Base-by-base conservation (phyloP, 2,888 invertebrate species). In the Cataglyphis livida region DNA sequence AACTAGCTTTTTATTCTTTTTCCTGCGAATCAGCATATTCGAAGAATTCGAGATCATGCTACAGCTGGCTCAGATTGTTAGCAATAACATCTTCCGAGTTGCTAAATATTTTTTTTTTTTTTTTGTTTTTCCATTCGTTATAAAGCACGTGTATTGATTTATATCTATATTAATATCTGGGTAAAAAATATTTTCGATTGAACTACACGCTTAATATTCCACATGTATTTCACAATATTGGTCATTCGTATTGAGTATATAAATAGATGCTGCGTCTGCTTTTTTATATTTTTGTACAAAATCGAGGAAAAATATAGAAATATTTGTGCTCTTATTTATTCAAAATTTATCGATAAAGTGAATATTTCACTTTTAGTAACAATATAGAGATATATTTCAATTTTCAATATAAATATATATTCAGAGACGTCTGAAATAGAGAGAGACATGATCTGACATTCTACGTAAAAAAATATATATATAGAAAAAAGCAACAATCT, bases 151-250 rank as follows among this genome's bases (percentile, higher is more conserved):
- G 32, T 38, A 25, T 44, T 68, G 54, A 54, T 71, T 79, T 79
- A 79, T 70, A 70, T 78, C n/a, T 32, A 28, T 70, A 78, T 78
- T 70, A 79, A 59, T 71, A 71, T 35, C 38, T 78, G 32, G 57
- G 44, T 54, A 51, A 18, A 12, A 54, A 38, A 68, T 32, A 18
- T 35, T 65, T 35, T 51, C 25, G 25, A 75, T 75, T 65, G 38
- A 73, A 4, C 28, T n/a, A n/a, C n/a, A n/a, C 51, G n/a, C 51
- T 51, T 51, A n/a, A n/a, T 51, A 51, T 51, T n/a, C 6, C 41
- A 44, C 51, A 51, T n/a, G 6, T 51, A 7, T 51, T n/a, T 18
- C 10, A 12, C 28, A 68, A 57, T 76, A 68, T 57, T 54, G 68
- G 68, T 54, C 5, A 28, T 1, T 68, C 10, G 7, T 64, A 48